phyloP scores from a whole-genome alignment of 2,888 invertebrate genomes.

The Euclidia mi region DNA sequence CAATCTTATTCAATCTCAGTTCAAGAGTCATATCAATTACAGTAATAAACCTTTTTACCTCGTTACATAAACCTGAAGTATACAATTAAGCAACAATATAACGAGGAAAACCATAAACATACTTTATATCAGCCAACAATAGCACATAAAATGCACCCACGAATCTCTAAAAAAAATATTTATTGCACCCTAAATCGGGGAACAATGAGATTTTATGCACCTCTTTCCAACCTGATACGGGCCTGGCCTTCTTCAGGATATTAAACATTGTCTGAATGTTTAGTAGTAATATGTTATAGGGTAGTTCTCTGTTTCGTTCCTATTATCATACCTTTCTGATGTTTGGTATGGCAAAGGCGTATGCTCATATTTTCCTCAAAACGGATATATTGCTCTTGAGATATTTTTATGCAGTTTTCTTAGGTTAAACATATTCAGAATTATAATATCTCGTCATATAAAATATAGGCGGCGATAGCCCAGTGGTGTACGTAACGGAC shows the following conservation, averaged over 20 bases:
- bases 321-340: background rate
- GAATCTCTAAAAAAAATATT: constrained; percentile 49
- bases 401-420: background rate
- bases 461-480: too few relatives aligned
- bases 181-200: constrained; percentile 45
- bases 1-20: too few relatives aligned
- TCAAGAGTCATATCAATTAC: too few relatives aligned
- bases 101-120: constrained; percentile 30
- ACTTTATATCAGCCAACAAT: constrained; percentile 37
- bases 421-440: too few relatives aligned
- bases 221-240: constrained; percentile 6
- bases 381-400: background rate
- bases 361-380: background rate
- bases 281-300: constrained; percentile 22
- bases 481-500: too few relatives aligned
- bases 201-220: constrained; percentile 41
- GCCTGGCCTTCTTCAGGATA: constrained; percentile 17
- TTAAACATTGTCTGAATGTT: constrained; percentile 35
- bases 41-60: constrained; percentile 3
- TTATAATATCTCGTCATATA: too few relatives aligned
- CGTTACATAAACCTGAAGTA: constrained; percentile 11
- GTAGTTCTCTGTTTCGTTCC: constrained; percentile 5
- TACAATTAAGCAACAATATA: constrained; percentile 19
- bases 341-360: background rate
- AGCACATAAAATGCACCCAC: constrained; percentile 44